These are phyloP conservation scores for Colletes gigas DNA, from an alignment of 1,140 invertebrate genomes.

Conservation along the genomic window DNA sequence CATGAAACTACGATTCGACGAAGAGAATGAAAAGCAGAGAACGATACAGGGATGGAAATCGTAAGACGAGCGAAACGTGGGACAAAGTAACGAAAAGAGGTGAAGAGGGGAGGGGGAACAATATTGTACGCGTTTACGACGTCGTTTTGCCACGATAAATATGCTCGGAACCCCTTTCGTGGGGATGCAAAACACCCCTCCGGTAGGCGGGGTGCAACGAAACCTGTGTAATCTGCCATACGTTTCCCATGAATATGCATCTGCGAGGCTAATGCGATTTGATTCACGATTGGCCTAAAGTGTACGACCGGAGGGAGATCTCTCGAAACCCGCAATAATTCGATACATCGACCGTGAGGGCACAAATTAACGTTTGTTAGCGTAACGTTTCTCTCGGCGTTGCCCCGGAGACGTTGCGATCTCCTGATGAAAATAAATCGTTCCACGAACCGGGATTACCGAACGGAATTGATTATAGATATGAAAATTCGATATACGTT, in stretches of 20 bases:
- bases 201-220: conserved; percentile 68
- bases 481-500: background rate
- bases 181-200: conserved; percentile 66
- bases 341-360: conserved; percentile 67
- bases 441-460: conserved; percentile 4
- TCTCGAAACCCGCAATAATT: conserved; percentile 66
- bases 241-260: conserved; percentile 79
- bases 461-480: conserved; percentile 37
- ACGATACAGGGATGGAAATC: background rate
- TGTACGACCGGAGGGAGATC: conserved; percentile 48
- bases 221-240: conserved; percentile 76
- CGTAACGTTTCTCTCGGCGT: conserved; percentile 55
- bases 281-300: conserved; percentile 74
- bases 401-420: conserved; percentile 26
- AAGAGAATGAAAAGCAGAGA: background rate
- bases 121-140: conserved; percentile 59
- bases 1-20: conserved; percentile 9
- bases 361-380: conserved; percentile 69
- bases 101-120: conserved; percentile 13
- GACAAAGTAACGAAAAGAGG: conserved; percentile 9
- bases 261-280: conserved; percentile 78
- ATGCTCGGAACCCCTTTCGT: conserved; percentile 64
- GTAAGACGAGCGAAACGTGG: conserved; percentile 8
- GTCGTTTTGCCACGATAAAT: conserved; percentile 67
- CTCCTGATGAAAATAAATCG: conserved; percentile 62